Conservation (phyloP, 2,888 invertebrate genomes). For the Dioctria linearis region DNA sequence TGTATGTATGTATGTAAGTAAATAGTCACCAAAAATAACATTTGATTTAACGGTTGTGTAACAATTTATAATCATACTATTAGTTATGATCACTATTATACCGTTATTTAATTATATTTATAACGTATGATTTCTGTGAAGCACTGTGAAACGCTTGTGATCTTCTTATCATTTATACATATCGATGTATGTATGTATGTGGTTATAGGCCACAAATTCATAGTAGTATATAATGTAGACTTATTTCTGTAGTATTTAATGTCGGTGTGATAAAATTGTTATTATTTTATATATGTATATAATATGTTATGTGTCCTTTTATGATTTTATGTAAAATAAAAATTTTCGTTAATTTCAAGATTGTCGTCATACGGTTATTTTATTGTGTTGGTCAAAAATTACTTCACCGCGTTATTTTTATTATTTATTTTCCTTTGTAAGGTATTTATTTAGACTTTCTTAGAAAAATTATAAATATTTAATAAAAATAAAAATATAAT, state of each 20-base stretch:
- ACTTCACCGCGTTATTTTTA: background rate
- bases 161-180: background rate
- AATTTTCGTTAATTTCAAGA: constrained; percentile 16
- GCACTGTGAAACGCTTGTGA: constrained; percentile 18
- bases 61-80: constrained; percentile 19
- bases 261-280: background rate
- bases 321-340: constrained; percentile 11
- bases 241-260: too few relatives aligned
- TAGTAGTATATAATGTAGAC: too few relatives aligned
- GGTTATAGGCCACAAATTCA: background rate
- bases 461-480: background rate
- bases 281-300: constrained; percentile 15
- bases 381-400: constrained; percentile 27
- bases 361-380: constrained; percentile 30
- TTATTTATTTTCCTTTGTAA: background rate
- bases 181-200: background rate
- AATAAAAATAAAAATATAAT: background rate
- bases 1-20: background rate
- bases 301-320: background rate
- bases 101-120: constrained; percentile 2
- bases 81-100: constrained; percentile 26
- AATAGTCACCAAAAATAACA: constrained; percentile 48
- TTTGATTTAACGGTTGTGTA: constrained; percentile 25
- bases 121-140: constrained; percentile 12
- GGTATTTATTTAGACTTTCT: background rate